Base-by-base conservation (phyloP, 2,888 invertebrate genomes). In the Limnephilus marmoratus region DNA sequence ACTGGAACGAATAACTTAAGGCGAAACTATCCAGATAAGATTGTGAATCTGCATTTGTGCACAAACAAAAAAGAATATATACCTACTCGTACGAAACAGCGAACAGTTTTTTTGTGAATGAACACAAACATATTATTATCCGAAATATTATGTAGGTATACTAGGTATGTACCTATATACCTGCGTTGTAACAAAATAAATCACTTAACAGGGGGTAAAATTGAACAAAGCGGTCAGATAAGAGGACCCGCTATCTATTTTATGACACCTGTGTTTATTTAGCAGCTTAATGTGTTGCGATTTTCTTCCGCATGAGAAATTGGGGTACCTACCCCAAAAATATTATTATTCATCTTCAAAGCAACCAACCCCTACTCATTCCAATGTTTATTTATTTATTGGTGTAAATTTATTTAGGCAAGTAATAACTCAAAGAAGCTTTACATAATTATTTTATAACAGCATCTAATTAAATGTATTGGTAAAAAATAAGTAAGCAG, bases 211-310 rank as follows among this genome's bases (percentile, higher is more conserved):
- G 29, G 86, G 86, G 86, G 86, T 29, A 86, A 49, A 29, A 45
- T 86, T 86, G 29, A 29, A 86, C 37, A 83, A 37, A 83, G 2
- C 37, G 29, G 29, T 13, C 15, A 80, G 88, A 89, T 89, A 81
- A 41, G 68, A 45, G 45, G 15, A 18, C 34, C 80, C 29, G 82
- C 31, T 90, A 90, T 90, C 90, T 82, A 49, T 81, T 90, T 90
- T 82, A 82, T 90, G 31, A 9, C 90, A 90, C 90, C 90, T 90
- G 90, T 90, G 90, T 90, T 90, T 90, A 80, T 85, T 82, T 49
- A 82, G 15, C n/a, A 68, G 90, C 53, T 90, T 34, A n/a, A 68
- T 37, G 90, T 31, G 90, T 85, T 34, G 53, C 29, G 68, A n/a
- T 85, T 15, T 53, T 85, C 68, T 90, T 85, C 68, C 80, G 88